Evolutionary conservation across 2,888 invertebrate genomes (phyloP), one percentile per base, ranked within the genome.

Genomic region (Cinara cedri): DNA sequence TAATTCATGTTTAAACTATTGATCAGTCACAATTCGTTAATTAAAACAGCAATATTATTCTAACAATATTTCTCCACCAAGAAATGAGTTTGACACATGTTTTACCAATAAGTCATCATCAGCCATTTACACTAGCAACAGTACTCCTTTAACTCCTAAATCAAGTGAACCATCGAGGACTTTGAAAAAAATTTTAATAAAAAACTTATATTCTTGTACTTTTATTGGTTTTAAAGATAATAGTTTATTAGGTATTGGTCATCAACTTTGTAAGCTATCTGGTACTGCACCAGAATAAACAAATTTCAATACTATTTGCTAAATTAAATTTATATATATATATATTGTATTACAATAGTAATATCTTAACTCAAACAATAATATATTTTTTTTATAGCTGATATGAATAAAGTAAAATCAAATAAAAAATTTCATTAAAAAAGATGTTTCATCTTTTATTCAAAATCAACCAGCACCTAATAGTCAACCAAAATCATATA

Each of bases 31-130:
- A 51, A 51, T n/a, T 9, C 1, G 16, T 51, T 51, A n/a, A 51
- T 51, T 16, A 51, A 9, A 51, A 4, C 51, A 51, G 16, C 51
- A 51, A 51, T n/a, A n/a, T 51, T 51, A 19, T 51, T 51, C 8
- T 51, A n/a, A 51, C 51, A 51, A 51, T 51, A 51, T 19, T 51
- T 51, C n/a, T 51, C 16, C 51, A 51, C 51, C n/a, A 51, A 51
- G n/a, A 9, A 51, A 51, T 19, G 51, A 51, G 51, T 51, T 51
- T 51, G 51, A 51, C 19, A 16, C 14, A 16, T 51, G 51, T 51
- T 51, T 51, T 51, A 19, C 51, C n/a, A 19, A 51, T 51, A n/a
- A n/a, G 9, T 19, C n/a, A 51, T n/a, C n/a, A 51, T 34, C 34
- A 34, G 34, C 34, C 34, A n/a, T 51, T 51, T n/a, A 19, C 6